Evolutionary conservation across 2,113 vertebrate genomes (phyloP), one percentile per base, ranked within the genome.

Genomic region (Cyanoderma ruficeps): DNA sequence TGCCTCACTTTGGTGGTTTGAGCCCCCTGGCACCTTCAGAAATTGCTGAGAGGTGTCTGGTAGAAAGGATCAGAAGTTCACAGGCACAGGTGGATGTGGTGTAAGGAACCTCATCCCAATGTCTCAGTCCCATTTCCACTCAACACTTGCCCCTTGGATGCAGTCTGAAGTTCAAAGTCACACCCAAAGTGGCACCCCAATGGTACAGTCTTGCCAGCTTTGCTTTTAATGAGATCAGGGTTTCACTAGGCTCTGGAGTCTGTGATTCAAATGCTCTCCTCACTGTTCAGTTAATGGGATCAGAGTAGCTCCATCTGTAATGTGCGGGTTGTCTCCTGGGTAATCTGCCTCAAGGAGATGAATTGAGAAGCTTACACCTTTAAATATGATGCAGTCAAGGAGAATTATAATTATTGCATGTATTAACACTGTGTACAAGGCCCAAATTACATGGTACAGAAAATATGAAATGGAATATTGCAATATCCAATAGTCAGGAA

Each of bases 371-470:
- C 95, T 95, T 97, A 96, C 94, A 97, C 93, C 96, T 96, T 97
- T 97, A 97, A 97, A 96, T 96, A 97, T 97, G 94, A 97, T 96
- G 93, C 96, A 97, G 96, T 97, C 92, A 97, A 97, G 96, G 95
- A 96, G 96, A 97, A 96, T 97, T 95, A 96, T 97, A 97, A 96
- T 97, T 97, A 97, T 97, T 96, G 96, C 94, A 97, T 97, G 96
- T 95, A 96, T 97, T 96, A 97, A 92, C 83, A 92, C 65, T 74
- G 65, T 90, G 89, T 93, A 94, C 83, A 89, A 89, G 90, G 72
- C 92, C 88, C 56, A 96, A 94, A 96, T 96, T 94, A 97, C 94
- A 91, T 83, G 71, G 83, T 83, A 71, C 41, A 95, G 87, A 89
- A 95, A 93, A 95, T 77, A 93, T 11, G 61, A 85, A 94, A 83